Conservation (phyloP, 2,797 vertebrate species). For the Argentina silus region DNA sequence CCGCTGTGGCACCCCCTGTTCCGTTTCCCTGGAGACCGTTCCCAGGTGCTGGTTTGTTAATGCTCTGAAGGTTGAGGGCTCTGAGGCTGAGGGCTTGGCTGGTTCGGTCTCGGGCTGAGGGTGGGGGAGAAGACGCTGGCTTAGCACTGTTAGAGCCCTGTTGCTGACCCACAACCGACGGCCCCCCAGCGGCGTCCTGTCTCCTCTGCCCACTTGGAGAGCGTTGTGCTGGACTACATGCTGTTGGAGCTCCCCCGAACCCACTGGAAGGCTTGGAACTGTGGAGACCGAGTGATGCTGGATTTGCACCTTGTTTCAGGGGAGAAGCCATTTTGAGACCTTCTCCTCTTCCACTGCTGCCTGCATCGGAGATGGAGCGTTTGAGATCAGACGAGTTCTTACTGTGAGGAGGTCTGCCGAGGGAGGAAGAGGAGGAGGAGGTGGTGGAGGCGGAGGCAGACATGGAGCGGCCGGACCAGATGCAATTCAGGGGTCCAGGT, state of each 20-base stretch:
- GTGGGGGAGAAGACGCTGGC: slow-evolving; percentile 10
- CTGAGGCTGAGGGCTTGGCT: slow-evolving; percentile 86
- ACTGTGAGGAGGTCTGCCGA: slow-evolving; percentile 45
- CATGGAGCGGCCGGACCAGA: slow-evolving; percentile 53
- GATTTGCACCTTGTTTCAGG: slow-evolving; percentile 35
- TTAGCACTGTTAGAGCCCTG: slow-evolving; percentile 49
- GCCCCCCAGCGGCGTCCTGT: slow-evolving; percentile 41
- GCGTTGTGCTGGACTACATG: slow-evolving; percentile 26
- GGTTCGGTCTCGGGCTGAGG: slow-evolving; percentile 52
- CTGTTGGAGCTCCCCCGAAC: slow-evolving; percentile 30
- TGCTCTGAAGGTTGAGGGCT: slow-evolving; percentile 87
- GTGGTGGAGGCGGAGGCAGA: slow-evolving; percentile 31
- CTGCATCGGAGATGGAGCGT: slow-evolving; percentile 44
- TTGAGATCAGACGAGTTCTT: slow-evolving; percentile 59
- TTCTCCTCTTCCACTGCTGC: slow-evolving; percentile 34
- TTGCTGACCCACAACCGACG: slow-evolving; percentile 35
- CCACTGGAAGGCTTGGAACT: slow-evolving; percentile 18
- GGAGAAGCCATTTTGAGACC: slow-evolving; percentile 40
- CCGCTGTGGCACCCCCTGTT: not conserved
- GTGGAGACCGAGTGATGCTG: slow-evolving; percentile 35
- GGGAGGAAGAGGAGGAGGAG: slow-evolving; percentile 42
- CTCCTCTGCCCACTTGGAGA: slow-evolving; percentile 47
- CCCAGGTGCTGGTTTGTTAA: slow-evolving; percentile 63
- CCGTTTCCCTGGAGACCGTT: slow-evolving; percentile 41
- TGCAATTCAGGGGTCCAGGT: slow-evolving; percentile 42